Percentiles rank a stretch among this genome's conserved stretches.
These are phyloP conservation scores for Actinernus sp. DNA, from an alignment of 92 coral and sea anemone genomes.

Conservation along the genomic window DNA sequence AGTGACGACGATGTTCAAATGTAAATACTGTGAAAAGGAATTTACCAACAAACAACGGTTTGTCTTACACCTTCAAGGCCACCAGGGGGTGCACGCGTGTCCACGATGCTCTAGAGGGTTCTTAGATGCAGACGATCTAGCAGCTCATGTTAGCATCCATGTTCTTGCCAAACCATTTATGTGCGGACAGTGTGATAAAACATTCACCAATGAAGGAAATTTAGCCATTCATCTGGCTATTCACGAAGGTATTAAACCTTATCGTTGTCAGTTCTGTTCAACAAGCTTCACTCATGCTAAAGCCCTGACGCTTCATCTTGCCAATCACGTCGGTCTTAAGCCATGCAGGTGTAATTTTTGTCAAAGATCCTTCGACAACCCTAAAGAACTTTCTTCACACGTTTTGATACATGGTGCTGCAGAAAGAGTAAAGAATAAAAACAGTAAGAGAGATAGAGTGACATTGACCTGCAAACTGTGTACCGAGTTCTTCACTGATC, in stretches of 20 bases:
- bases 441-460: no score
- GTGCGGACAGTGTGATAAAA: constrained; percentile 28
- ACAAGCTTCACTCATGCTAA: constrained; percentile 18
- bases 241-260: constrained; percentile 23
- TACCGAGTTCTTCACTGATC: constrained; percentile 4
- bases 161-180: constrained; percentile 8
- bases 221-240: constrained; percentile 10
- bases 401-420: constrained; percentile 1
- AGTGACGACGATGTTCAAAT: neutral
- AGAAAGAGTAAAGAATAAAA: neutral
- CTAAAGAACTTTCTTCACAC: constrained; percentile 26
- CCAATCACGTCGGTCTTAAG: constrained; percentile 5
- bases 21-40: constrained; percentile 21
- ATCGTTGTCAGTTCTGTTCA: constrained; percentile 22
- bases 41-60: constrained; percentile 1
- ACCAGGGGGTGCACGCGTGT: constrained; percentile 15
- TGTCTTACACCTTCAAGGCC: constrained; percentile 9
- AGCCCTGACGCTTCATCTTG: constrained; percentile 11
- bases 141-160: constrained; percentile 17
- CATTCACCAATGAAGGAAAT: constrained; percentile 4
- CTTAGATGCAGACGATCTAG: constrained; percentile 1
- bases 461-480: constrained; percentile 9
- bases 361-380: constrained; percentile 4
- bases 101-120: constrained; percentile 25
- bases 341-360: constrained; percentile 37